A percentile compares a stretch with the other conserved stretches of the same genome.
Conservation (phyloP, 2,113 vertebrate genomes). For the Rhodinocichla rosea region DNA sequence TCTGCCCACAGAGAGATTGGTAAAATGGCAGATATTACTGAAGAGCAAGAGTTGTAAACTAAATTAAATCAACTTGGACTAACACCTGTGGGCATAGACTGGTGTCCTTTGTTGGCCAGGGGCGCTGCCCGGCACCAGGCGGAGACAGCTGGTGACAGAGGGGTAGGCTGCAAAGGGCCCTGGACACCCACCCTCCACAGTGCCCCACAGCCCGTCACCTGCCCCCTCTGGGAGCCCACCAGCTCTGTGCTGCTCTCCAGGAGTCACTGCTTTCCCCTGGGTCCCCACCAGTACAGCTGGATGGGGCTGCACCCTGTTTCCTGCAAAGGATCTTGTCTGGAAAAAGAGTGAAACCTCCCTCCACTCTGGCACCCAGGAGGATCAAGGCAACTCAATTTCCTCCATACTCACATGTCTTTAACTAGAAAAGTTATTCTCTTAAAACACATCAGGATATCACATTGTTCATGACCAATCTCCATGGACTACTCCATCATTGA, state of each 20-base stretch:
- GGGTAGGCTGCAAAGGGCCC: not conserved
- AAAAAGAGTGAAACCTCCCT: not conserved
- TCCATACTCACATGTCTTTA: not conserved
- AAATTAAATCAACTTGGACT: not conserved
- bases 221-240: rapidly evolving
- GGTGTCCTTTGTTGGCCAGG: not conserved
- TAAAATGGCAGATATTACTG: not conserved
- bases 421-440: not conserved
- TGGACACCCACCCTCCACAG: rapidly evolving
- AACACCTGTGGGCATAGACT: rapidly evolving
- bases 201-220: not conserved
- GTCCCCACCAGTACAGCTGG: rapidly evolving
- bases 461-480: not conserved
- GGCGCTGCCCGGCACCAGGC: rapidly evolving
- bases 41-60: not conserved
- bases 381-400: not conserved
- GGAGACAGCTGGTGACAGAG: not conserved
- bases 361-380: not conserved
- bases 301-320: rapidly evolving
- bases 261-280: rapidly evolving
- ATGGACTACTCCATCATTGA: not conserved
- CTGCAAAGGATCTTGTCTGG: not conserved
- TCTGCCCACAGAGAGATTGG: too few species aligned
- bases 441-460: not conserved
- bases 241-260: not conserved